Conservation (phyloP, 2,888 invertebrate species). For the Encarsia formosa region DNA sequence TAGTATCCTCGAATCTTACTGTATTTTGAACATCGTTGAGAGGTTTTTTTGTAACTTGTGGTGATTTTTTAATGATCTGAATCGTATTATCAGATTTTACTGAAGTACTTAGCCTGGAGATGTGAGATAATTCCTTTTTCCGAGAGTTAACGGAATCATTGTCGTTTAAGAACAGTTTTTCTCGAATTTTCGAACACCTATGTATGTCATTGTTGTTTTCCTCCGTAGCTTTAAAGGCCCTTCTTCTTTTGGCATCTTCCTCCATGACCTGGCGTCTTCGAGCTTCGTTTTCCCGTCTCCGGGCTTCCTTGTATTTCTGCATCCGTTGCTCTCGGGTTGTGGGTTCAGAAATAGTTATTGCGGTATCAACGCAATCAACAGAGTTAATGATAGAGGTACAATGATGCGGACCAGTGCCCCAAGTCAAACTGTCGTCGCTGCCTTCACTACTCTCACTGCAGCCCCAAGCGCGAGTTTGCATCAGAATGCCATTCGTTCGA, state of each 20-base stretch:
- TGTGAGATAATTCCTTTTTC: no score
- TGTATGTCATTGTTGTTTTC: slow-evolving; percentile 37
- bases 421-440: slow-evolving; percentile 47
- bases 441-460: slow-evolving; percentile 49
- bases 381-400: slow-evolving; percentile 48
- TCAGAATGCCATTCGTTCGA: slow-evolving; percentile 22
- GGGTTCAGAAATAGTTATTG: background rate
- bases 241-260: slow-evolving; percentile 42
- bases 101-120: no score
- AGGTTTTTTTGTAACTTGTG: no score
- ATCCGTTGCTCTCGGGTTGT: slow-evolving; percentile 46
- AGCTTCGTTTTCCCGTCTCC: slow-evolving; percentile 46
- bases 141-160: slow-evolving; percentile 7
- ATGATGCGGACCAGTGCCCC: slow-evolving; percentile 45
- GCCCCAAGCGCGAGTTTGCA: slow-evolving; percentile 42
- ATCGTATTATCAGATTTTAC: no score
- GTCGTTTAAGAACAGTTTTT: slow-evolving; percentile 7
- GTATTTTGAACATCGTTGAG: slow-evolving; percentile 9
- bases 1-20: slow-evolving; percentile 35
- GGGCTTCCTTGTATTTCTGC: slow-evolving; percentile 46
- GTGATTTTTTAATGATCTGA: no score
- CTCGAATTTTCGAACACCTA: background rate
- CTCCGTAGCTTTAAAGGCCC: slow-evolving; percentile 18
- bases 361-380: slow-evolving; percentile 37
- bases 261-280: slow-evolving; percentile 42